Conservation (phyloP, 1,140 invertebrate genomes). For the Glossosoma conforme region DNA sequence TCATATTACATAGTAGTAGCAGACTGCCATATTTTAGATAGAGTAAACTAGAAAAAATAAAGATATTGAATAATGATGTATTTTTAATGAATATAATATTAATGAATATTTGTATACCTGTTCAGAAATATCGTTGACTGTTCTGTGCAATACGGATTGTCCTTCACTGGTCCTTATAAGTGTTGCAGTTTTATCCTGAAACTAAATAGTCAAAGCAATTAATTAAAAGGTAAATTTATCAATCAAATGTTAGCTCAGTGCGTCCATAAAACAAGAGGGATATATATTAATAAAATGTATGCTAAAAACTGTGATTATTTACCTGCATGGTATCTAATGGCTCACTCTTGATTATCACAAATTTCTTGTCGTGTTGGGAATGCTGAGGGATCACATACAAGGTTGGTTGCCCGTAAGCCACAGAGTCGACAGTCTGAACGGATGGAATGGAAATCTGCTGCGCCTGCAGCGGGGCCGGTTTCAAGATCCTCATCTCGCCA, state of each 20-base stretch:
- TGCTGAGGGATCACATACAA: constrained; percentile 46
- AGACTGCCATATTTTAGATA: too few relatives aligned
- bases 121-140: constrained; percentile 20
- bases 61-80: neutral
- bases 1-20: neutral
- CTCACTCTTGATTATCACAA: constrained; percentile 48
- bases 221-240: neutral
- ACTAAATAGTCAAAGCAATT: constrained; percentile 7
- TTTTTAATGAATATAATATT: neutral
- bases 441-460: constrained; percentile 40
- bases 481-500: constrained; percentile 42
- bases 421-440: constrained; percentile 38
- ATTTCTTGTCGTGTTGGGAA: constrained; percentile 41
- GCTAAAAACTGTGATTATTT: neutral
- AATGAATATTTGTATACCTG: constrained; percentile 20
- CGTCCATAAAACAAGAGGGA: too few relatives aligned
- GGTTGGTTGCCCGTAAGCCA: constrained; percentile 34
- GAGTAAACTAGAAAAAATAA: too few relatives aligned
- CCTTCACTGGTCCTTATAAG: constrained; percentile 18
- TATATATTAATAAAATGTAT: neutral
- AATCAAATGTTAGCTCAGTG: too few relatives aligned
- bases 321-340: constrained; percentile 44
- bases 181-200: constrained; percentile 27
- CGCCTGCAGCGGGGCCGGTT: constrained; percentile 41
- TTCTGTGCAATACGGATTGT: constrained; percentile 14